Conservation (phyloP, 2,113 vertebrate genomes). For the Toxostoma redivivum region DNA sequence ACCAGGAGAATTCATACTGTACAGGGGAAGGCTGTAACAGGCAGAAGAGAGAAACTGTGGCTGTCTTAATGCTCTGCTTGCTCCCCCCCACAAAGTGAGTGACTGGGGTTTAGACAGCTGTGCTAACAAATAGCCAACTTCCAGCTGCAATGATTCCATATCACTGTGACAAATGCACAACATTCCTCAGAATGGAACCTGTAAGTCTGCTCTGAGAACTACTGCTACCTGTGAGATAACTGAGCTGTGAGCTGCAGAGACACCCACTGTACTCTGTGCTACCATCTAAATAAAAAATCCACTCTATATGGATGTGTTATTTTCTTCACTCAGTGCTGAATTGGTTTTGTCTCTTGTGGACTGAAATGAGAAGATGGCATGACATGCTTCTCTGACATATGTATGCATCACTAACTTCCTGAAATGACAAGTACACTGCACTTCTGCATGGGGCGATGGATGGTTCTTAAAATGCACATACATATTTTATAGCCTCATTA, state of each 20-base stretch:
- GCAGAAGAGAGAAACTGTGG: background rate
- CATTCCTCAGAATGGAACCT: background rate
- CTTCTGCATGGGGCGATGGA: background rate
- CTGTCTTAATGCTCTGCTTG: background rate
- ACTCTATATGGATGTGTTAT: background rate
- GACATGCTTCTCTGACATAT: background rate
- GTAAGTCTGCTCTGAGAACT: background rate
- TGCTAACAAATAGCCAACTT: background rate
- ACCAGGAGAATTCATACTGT: background rate
- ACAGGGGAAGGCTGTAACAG: background rate
- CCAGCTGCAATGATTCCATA: background rate
- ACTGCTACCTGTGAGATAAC: background rate
- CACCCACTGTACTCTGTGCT: background rate
- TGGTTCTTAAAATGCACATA: constrained; percentile 36
- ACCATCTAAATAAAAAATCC: background rate
- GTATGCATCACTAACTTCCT: constrained; percentile 44
- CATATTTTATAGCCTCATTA: constrained; percentile 56
- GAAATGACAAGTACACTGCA: background rate
- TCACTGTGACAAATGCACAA: background rate
- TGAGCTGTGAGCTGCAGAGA: background rate
- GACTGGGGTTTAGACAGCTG: background rate
- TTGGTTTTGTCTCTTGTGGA: constrained; percentile 2
- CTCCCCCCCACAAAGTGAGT: background rate
- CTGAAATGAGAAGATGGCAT: constrained; percentile 44
- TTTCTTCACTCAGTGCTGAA: background rate